Base-by-base conservation (phyloP, 2,113 vertebrate genomes). In the Lichenostomus cassidix region DNA sequence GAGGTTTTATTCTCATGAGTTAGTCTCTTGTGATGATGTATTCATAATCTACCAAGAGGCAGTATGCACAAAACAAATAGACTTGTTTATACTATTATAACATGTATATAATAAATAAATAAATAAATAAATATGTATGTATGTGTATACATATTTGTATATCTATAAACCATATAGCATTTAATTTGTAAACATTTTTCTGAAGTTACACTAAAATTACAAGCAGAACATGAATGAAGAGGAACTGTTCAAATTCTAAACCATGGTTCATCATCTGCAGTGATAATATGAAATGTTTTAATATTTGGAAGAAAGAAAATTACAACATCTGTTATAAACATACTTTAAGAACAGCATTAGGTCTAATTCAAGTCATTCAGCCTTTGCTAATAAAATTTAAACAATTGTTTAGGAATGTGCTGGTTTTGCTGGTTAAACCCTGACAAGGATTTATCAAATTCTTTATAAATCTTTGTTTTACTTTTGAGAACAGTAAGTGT, bases 271-370 rank as follows among this genome's bases (percentile, higher is more conserved):
- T 9, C 5, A 55, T 73, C n/a, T 76, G 12, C 58, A 39, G 22
- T 76, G 47, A 44, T 37, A 58, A 20, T 76, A 29, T 52, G 29
- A 88, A 82, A 29, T 39, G 5, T 47, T 65, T 78, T 55, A 50
- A 76, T 95, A 93, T 80, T 95, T 76, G 11, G 58, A 85, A 75
- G 50, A 78, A 86, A 92, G 87, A 77, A 92, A 96, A 94, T 86
- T 31, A 64, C 23, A 83, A 6, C 63, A 44, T 58, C 17, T 55
- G 67, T 96, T 92, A 86, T 56, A 91, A 88, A 85, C 25, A 69
- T 47, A 44, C 29, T 80, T 82, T 73, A 87, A n/a, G 27, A 77
- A 83, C 68, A 65, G 47, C 55, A 86, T 94, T 94, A 94, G 90
- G 87, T 67, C 35, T 83, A 74, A 62, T 69, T 85, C 52, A 82